Conservation (phyloP, 2,888 invertebrate species). For the Meliscaeva auricollis region DNA sequence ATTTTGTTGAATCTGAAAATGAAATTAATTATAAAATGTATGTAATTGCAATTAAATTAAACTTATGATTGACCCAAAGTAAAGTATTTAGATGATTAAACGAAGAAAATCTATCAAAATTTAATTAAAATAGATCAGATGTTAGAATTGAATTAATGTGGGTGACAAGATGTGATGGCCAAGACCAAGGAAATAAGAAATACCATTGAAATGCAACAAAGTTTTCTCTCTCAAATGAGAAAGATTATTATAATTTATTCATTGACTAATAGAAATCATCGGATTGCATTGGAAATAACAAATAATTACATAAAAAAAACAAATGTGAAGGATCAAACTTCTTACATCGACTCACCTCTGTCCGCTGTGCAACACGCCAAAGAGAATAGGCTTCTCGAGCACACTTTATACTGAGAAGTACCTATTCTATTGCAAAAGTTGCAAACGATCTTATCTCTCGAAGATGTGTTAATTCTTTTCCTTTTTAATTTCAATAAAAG, state of each 20-base stretch:
- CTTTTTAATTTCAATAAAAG: background rate
- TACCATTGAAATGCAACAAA: no score
- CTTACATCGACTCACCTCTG: constrained; percentile 2
- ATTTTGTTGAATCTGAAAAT: constrained; percentile 58
- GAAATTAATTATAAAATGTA: background rate
- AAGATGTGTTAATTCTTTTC: background rate
- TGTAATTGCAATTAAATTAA: constrained; percentile 1
- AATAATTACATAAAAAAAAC: no score
- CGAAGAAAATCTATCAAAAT: background rate
- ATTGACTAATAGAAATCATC: no score
- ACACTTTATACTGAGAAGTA: background rate
- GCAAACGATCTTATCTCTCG: background rate
- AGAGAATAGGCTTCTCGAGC: background rate
- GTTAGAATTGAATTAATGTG: background rate
- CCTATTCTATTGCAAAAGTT: background rate
- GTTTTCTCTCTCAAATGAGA: no score
- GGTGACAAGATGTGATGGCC: no score
- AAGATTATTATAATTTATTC: no score
- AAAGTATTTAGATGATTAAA: no score
- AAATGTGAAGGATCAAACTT: background rate
- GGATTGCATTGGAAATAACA: no score
- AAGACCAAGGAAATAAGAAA: no score
- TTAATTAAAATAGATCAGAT: background rate
- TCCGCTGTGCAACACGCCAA: background rate
- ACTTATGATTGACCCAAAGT: background rate